A percentile compares a stretch with the other conserved stretches of the same genome.
Evolutionary conservation across 2,113 vertebrate species (phyloP).

Genomic region (Syngnathoides biaculeatus): DNA sequence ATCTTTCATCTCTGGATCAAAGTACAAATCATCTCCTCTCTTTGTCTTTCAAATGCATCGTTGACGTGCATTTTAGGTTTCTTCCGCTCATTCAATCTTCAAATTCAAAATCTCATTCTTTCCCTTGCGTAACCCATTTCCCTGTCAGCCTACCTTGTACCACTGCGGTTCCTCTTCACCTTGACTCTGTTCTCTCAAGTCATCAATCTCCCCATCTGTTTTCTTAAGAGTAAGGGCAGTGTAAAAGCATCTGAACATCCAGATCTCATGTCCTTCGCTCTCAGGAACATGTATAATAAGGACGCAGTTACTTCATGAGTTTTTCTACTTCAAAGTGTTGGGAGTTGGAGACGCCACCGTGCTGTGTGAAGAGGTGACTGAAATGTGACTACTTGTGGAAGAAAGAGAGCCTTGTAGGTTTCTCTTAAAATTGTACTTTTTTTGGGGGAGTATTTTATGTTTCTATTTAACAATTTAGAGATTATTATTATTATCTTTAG

Average conservation of each 20-base stretch:
- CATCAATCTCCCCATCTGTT: not conserved
- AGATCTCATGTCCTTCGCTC: conserved; percentile 7
- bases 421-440: not conserved
- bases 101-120: not conserved
- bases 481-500: not conserved
- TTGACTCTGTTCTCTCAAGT: not conserved
- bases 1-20: conserved; percentile 1
- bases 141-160: not conserved
- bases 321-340: conserved; percentile 1
- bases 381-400: not conserved
- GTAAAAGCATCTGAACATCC: conserved; percentile 1
- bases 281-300: conserved; percentile 19
- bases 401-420: not conserved
- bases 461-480: not conserved
- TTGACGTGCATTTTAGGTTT: not conserved
- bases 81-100: not conserved
- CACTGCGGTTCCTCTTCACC: not conserved
- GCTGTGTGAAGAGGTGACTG: conserved; percentile 10
- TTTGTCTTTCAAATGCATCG: conserved; percentile 1
- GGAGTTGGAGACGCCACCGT: conserved; percentile 13
- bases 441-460: not conserved
- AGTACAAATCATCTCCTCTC: conserved; percentile 2
- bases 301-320: conserved; percentile 24
- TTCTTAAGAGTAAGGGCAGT: conserved; percentile 19
- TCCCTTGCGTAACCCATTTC: not conserved